Conservation (phyloP, 2,888 invertebrate species). For the Craniophora ligustri region DNA sequence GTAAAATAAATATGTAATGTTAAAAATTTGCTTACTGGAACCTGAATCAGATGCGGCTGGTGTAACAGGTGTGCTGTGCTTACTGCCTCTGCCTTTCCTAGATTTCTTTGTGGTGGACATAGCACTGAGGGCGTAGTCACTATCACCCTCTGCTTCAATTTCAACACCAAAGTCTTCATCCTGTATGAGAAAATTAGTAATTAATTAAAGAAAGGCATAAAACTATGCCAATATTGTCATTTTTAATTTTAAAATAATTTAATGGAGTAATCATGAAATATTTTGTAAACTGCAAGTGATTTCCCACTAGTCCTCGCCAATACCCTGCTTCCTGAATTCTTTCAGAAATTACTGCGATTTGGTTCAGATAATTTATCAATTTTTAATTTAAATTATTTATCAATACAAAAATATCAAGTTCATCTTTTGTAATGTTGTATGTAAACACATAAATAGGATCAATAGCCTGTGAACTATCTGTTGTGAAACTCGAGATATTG, state of each 20-base stretch:
- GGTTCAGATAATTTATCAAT: no score
- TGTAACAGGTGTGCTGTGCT: constrained; percentile 82
- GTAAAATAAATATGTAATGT: background rate
- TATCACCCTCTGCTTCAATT: constrained; percentile 91
- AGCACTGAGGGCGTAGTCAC: constrained; percentile 90
- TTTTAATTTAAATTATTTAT: no score
- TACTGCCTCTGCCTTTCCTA: constrained; percentile 86
- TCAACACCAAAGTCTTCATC: constrained; percentile 92
- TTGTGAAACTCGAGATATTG: background rate
- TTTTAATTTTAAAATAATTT: no score
- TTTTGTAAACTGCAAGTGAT: no score
- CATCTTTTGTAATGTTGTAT: background rate
- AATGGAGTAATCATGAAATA: no score
- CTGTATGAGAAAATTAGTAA: constrained; percentile 75
- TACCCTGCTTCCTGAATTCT: no score
- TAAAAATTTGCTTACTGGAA: constrained; percentile 71
- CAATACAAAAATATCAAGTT: no score
- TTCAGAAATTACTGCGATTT: no score
- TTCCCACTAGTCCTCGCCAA: no score
- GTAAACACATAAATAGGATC: background rate
- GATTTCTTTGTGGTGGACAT: constrained; percentile 91
- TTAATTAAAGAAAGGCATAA: no score
- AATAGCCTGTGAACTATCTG: background rate
- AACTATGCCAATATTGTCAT: no score
- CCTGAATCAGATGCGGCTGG: constrained; percentile 80